These are phyloP conservation scores for Sycophila texana DNA, from an alignment of 2,888 invertebrate genomes.

Conservation along the genomic window DNA sequence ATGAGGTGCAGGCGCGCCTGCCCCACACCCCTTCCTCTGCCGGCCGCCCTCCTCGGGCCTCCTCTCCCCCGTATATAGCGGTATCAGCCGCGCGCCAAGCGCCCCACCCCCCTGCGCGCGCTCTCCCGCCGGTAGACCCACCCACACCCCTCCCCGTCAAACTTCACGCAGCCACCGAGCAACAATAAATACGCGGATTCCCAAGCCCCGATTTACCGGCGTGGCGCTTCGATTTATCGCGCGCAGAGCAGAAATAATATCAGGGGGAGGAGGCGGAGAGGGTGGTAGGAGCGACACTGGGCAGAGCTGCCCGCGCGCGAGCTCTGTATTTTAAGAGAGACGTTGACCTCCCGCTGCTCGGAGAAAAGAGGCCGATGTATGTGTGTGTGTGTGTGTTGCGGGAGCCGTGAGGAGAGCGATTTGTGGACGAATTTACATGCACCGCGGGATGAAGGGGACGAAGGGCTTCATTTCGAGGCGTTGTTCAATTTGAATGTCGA, in stretches of 20 bases:
- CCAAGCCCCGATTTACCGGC: slow-evolving; percentile 59
- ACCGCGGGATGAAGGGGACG: slow-evolving; percentile 32
- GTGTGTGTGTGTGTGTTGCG: slow-evolving; percentile 24
- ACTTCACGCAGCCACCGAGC: slow-evolving; percentile 67
- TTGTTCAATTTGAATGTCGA: background rate
- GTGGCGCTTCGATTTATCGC: slow-evolving; percentile 46
- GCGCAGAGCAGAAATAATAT: slow-evolving; percentile 56
- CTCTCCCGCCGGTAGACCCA: slow-evolving; percentile 27
- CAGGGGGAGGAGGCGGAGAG: background rate
- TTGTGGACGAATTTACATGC: slow-evolving; percentile 55
- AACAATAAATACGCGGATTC: slow-evolving; percentile 66
- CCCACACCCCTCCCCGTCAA: slow-evolving; percentile 63
- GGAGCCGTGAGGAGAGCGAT: slow-evolving; percentile 36
- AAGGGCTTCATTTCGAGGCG: slow-evolving; percentile 29
- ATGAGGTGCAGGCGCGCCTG: slow-evolving; percentile 76
- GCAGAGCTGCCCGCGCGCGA: slow-evolving; percentile 11
- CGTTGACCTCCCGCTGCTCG: slow-evolving; percentile 55
- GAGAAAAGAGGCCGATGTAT: slow-evolving; percentile 21
- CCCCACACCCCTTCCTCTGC: slow-evolving; percentile 62
- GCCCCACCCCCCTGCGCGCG: background rate
- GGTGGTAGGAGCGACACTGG: slow-evolving; percentile 11
- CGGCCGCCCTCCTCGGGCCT: slow-evolving; percentile 20
- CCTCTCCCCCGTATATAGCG: slow-evolving; percentile 48
- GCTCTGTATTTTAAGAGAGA: slow-evolving; percentile 51
- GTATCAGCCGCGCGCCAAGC: slow-evolving; percentile 33